A percentile compares a stretch with the other conserved stretches of the same genome.
Conservation (phyloP, 2,113 vertebrate genomes). For the Actenoides lindsayi region DNA sequence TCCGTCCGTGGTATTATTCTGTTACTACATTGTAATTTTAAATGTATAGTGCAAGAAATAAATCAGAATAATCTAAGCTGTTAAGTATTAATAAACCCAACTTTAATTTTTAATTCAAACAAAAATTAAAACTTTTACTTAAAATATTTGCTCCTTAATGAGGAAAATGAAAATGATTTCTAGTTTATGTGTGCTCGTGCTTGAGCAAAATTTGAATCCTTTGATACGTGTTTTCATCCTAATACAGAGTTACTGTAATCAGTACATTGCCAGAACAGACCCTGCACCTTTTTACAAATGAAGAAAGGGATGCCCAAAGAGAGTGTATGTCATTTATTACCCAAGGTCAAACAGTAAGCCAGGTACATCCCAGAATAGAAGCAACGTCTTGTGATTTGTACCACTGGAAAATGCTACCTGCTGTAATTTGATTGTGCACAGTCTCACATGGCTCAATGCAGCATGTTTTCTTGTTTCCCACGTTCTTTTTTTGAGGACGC, state of each 20-base stretch:
- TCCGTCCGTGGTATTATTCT: not conserved
- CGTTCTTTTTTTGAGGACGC: not conserved
- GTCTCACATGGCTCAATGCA: conserved; percentile 48
- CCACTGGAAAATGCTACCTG: conserved; percentile 48
- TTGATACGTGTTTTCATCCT: not conserved
- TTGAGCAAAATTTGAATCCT: not conserved
- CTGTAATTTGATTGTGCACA: conserved; percentile 63
- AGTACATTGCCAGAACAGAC: not conserved
- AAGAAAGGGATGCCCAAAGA: conserved; percentile 6
- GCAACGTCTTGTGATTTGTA: conserved; percentile 39
- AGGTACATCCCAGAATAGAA: conserved; percentile 62
- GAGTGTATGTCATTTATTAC: conserved; percentile 4
- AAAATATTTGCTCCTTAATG: not conserved
- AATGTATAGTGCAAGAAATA: not conserved
- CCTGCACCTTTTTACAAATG: not conserved
- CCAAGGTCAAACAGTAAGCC: conserved; percentile 51
- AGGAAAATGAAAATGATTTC: not conserved
- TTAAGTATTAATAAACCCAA: not conserved
- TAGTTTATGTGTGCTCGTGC: not conserved
- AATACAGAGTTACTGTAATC: not conserved
- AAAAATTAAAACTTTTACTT: not conserved
- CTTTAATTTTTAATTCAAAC: not conserved
- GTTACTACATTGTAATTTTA: not conserved
- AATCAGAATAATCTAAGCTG: not conserved
- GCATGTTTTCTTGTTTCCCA: conserved; percentile 32